Evolutionary conservation across 2,888 invertebrate genomes (phyloP), one percentile per base, ranked within the genome.

Genomic region (Euclidia mi): DNA sequence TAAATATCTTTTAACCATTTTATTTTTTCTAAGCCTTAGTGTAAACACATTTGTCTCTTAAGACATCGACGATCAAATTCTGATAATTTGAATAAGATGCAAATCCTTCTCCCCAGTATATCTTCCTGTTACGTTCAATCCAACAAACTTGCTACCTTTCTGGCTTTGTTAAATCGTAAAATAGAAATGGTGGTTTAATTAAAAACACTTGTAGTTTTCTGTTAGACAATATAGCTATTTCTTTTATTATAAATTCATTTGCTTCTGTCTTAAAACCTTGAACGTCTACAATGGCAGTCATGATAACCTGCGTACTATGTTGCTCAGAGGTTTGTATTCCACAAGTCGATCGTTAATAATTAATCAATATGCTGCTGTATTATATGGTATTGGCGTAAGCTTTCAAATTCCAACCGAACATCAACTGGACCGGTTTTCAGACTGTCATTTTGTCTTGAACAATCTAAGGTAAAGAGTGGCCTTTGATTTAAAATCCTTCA

Each of bases 371-470:
- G 68, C 72, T 18, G 49, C 35, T 6, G 71, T 77, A 3, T 67
- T 52, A 3, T 69, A 56, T 25, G 76, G 69, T 17, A 78, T 57
- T 25, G 56, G 47, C 48, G 34, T 20, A 35, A 47, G 32, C 47
- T 52, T 47, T 78, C 76, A 6, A 79, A 60, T 60, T 78, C 79
- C 35, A 77, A 12, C 1, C 69, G 56, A 0, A 75, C 71, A 40
- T 77, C 69, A 4, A 73, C 65, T 6, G 76, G 65, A 1, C 76
- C 75, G 7, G 69, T 58, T 56, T 72, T 70, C 3, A 71, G 10
- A 37, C 17, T 55, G n/a, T 77, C 76, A 35, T 62, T 67, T 60
- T 76, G 74, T 42, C 70, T 49, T 32, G 71, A 74, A 37, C 72
- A 76, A 15, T 74, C 73, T 15, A 78, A 59, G 7, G 78, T 56